A percentile compares a stretch with the other conserved stretches of the same genome.
These are phyloP conservation scores for Tanypteryx hageni DNA, from an alignment of 2,888 invertebrate species.

Conservation along the genomic window DNA sequence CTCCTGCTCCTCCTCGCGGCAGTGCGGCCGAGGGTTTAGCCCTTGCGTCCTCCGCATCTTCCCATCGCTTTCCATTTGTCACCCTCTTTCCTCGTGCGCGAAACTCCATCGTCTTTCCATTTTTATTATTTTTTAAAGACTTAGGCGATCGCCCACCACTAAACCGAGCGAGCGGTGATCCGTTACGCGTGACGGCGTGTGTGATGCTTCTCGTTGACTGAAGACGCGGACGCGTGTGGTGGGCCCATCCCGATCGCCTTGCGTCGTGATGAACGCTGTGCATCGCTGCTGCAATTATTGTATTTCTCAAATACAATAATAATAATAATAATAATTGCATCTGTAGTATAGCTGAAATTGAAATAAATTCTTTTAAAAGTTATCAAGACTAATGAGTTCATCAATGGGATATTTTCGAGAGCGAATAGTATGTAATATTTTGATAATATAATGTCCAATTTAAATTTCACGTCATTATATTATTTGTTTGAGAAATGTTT, in stretches of 20 bases:
- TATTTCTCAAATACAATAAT: no score
- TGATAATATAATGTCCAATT: constrained; percentile 49
- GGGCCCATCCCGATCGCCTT: not conserved
- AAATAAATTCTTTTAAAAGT: not conserved
- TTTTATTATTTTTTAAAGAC: not conserved
- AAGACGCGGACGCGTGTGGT: not conserved
- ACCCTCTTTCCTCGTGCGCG: not conserved
- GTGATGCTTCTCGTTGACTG: constrained; percentile 23
- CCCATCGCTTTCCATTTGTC: not conserved
- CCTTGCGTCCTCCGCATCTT: not conserved
- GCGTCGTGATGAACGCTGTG: constrained; percentile 17
- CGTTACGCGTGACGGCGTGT: not conserved
- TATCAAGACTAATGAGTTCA: not conserved
- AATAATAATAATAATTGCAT: constrained; percentile 30
- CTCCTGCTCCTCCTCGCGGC: not conserved
- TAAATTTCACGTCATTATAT: not conserved
- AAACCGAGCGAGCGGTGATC: not conserved
- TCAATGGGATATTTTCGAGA: constrained; percentile 32
- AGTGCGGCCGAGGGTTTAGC: not conserved
- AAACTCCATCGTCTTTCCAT: not conserved
- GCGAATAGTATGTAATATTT: constrained; percentile 43
- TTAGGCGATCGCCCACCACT: not conserved
- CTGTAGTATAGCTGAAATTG: constrained; percentile 33
- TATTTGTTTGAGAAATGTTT: constrained; percentile 34
- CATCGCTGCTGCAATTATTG: constrained; percentile 45